Conservation (phyloP, 2,113 vertebrate species). For the Etheostoma cragini region DNA sequence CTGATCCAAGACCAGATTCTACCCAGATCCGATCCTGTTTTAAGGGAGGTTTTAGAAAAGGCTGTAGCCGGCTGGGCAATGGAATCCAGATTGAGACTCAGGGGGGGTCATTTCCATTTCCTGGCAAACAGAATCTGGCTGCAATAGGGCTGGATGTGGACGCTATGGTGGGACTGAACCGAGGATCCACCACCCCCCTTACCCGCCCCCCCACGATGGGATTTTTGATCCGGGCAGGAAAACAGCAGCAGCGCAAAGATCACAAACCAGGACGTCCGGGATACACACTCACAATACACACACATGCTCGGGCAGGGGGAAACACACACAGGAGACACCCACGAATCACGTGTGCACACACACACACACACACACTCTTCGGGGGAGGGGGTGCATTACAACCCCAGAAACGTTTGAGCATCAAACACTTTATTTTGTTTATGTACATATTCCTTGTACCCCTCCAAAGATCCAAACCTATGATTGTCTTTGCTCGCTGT, state of each 20-base stretch:
- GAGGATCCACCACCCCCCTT: not conserved
- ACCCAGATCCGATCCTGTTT: not conserved
- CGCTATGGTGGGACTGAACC: conserved; percentile 7
- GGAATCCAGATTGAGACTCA: not conserved
- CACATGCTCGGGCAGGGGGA: not conserved
- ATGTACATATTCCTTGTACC: too few relatives aligned
- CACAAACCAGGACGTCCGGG: conserved; percentile 75
- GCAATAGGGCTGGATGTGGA: conserved; percentile 5
- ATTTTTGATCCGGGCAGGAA: conserved; percentile 61
- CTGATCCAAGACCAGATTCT: not conserved
- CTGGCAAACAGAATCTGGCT: conserved; percentile 4
- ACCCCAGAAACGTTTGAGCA: too few relatives aligned
- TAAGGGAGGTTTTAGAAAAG: not conserved
- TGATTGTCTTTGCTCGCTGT: too few relatives aligned
- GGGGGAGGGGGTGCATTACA: too few relatives aligned
- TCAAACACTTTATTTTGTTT: too few relatives aligned
- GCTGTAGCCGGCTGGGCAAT: not conserved
- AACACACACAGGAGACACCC: not conserved
- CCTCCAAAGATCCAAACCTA: too few relatives aligned
- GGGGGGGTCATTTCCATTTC: not conserved
- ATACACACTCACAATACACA: conserved; percentile 56
- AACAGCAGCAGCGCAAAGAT: conserved; percentile 49
- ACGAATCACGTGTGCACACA: too few relatives aligned
- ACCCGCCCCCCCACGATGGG: not conserved
- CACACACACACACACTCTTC: too few relatives aligned